These are phyloP conservation scores for Amia ocellicauda DNA, from an alignment of 2,113 vertebrate species.

Conservation along the genomic window DNA sequence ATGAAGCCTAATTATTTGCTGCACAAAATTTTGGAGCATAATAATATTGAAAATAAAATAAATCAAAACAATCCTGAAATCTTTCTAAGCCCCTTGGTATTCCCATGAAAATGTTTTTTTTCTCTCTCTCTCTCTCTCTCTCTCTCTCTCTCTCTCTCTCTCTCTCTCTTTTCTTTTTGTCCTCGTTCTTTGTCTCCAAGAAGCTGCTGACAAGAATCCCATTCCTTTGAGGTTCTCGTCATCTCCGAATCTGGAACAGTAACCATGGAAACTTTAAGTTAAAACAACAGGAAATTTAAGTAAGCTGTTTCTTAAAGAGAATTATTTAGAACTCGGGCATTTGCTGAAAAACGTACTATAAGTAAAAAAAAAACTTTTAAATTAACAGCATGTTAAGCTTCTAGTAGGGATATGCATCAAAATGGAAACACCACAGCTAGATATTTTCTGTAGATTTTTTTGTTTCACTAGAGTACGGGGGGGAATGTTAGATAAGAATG, in stretches of 20 bases:
- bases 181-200: not conserved
- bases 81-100: not conserved
- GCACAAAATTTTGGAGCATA: no score
- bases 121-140: not conserved
- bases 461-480: no score
- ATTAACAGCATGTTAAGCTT: no score
- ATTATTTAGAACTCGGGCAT: not conserved
- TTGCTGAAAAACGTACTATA: no score
- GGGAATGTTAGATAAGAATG: not conserved
- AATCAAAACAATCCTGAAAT: constrained; percentile 6
- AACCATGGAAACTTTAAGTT: constrained; percentile 12
- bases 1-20: no score
- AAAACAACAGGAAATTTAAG: constrained; percentile 14
- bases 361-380: no score
- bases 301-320: not conserved
- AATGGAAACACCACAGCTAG: no score
- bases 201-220: constrained; percentile 7
- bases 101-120: not conserved
- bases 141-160: no score
- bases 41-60: not conserved
- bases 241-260: constrained; percentile 9
- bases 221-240: not conserved
- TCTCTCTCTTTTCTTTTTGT: no score
- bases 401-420: no score
- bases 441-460: no score